Evolutionary conservation across 2,113 vertebrate genomes (phyloP).

Genomic region (Sebastes schlegelii): DNA sequence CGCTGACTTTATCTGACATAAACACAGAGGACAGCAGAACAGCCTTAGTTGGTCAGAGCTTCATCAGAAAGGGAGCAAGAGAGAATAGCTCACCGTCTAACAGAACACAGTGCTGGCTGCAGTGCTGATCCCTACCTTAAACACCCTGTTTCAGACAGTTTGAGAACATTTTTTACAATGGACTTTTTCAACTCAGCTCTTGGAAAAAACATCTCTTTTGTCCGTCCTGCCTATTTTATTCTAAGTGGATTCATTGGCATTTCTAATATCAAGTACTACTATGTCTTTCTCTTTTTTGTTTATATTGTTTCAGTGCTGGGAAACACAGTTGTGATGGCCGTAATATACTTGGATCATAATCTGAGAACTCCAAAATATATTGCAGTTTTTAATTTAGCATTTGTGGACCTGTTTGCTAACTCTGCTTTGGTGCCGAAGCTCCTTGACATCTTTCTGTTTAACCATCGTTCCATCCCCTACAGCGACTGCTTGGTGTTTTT

Average conservation of each 20-base stretch:
- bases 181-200: conserved; percentile 49
- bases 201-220: conserved; percentile 68
- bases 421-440: conserved; percentile 79
- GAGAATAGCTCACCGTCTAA: too few relatives aligned
- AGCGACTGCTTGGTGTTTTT: conserved; percentile 69
- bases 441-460: conserved; percentile 76
- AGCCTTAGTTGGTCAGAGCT: background rate
- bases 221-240: conserved; percentile 73
- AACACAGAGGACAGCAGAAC: too few relatives aligned
- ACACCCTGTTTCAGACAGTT: too few relatives aligned
- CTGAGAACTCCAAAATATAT: conserved; percentile 81
- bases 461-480: conserved; percentile 67
- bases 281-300: conserved; percentile 70
- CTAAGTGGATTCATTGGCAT: conserved; percentile 74
- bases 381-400: conserved; percentile 77
- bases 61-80: background rate
- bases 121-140: too few relatives aligned
- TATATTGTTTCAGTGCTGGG: conserved; percentile 72
- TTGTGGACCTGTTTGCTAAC: conserved; percentile 76
- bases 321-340: conserved; percentile 69
- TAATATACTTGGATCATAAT: conserved; percentile 66
- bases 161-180: conserved; percentile 27
- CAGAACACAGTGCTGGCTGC: too few relatives aligned
- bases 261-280: conserved; percentile 74
- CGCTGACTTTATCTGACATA: too few relatives aligned